A percentile compares a stretch with the other conserved stretches of the same genome.
These are phyloP conservation scores for Ostrea edulis DNA, from an alignment of 1,140 invertebrate species.

Conservation along the genomic window DNA sequence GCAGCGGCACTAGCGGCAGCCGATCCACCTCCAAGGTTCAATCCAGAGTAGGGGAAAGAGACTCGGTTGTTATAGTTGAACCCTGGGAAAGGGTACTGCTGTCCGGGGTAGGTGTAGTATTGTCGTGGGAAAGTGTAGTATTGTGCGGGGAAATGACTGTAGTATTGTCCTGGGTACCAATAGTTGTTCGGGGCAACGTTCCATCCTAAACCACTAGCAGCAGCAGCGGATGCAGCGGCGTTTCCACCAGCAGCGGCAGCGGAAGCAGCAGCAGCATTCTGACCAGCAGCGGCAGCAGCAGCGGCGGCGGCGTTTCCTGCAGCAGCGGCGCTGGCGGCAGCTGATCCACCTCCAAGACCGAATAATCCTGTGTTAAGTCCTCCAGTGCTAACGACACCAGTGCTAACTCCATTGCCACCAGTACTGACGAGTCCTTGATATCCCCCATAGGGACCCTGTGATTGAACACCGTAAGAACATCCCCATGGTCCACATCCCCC, in stretches of 20 bases:
- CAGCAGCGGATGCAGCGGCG: background rate
- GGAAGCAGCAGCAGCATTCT: background rate
- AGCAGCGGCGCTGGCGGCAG: background rate
- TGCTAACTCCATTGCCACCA: background rate
- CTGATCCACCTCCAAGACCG: conserved; percentile 3
- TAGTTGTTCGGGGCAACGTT: background rate
- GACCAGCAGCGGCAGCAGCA: background rate
- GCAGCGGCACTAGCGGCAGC: background rate
- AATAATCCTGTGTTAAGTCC: background rate
- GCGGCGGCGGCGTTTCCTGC: background rate
- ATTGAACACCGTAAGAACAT: background rate
- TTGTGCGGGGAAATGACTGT: background rate
- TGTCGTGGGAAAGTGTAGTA: background rate
- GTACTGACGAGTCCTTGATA: conserved; percentile 1
- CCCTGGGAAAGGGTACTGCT: background rate
- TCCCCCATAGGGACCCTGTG: background rate
- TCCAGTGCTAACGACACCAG: background rate
- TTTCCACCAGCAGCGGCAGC: background rate
- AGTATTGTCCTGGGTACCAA: too few relatives aligned
- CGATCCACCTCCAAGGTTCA: background rate
- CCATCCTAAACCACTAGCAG: background rate
- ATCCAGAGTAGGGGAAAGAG: background rate
- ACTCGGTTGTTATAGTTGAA: background rate
- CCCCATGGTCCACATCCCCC: background rate
- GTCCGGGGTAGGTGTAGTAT: background rate